Evolutionary conservation across 35 echinoderm and acorn worm species (phyloP).

Genomic region (Acanthaster planci): DNA sequence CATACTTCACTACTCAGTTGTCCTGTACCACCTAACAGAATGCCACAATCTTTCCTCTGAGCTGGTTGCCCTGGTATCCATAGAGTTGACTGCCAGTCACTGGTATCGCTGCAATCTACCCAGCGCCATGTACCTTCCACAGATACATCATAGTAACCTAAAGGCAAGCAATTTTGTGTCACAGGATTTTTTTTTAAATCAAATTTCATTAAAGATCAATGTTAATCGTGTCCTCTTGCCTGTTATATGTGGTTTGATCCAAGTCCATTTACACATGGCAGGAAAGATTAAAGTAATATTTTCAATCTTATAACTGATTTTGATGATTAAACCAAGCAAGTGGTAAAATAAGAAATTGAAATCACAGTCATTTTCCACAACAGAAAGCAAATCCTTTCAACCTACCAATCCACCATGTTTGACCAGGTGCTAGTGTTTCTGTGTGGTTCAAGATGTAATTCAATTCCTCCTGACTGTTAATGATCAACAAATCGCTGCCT

Average conservation of each 20-base stretch:
- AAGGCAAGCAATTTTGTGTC: neutral
- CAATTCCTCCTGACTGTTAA: constrained; percentile 50
- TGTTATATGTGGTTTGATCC: too few relatives aligned
- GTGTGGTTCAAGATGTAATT: constrained; percentile 55
- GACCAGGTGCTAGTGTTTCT: neutral
- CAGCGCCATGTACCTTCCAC: constrained; percentile 79
- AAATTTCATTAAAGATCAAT: too few relatives aligned
- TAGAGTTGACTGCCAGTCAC: constrained; percentile 46
- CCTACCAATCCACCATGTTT: constrained; percentile 78
- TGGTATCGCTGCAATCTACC: constrained; percentile 57
- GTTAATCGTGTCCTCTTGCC: too few relatives aligned
- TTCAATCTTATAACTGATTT: too few relatives aligned
- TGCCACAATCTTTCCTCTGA: constrained; percentile 32
- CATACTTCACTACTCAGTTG: constrained; percentile 26
- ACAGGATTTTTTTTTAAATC: too few relatives aligned
- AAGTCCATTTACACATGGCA: too few relatives aligned
- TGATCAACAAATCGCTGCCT: constrained; percentile 64
- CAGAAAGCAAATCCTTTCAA: too few relatives aligned
- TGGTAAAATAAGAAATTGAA: too few relatives aligned
- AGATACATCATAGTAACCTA: constrained; percentile 78
- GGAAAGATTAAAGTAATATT: too few relatives aligned
- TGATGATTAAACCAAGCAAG: too few relatives aligned
- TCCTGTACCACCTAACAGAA: constrained; percentile 39
- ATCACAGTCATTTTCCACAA: too few relatives aligned
- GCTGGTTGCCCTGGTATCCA: constrained; percentile 73